Percentiles rank a stretch among this genome's conserved stretches.
These are phyloP conservation scores for Aegypius monachus DNA, from an alignment of 2,113 vertebrate species.

Conservation along the genomic window DNA sequence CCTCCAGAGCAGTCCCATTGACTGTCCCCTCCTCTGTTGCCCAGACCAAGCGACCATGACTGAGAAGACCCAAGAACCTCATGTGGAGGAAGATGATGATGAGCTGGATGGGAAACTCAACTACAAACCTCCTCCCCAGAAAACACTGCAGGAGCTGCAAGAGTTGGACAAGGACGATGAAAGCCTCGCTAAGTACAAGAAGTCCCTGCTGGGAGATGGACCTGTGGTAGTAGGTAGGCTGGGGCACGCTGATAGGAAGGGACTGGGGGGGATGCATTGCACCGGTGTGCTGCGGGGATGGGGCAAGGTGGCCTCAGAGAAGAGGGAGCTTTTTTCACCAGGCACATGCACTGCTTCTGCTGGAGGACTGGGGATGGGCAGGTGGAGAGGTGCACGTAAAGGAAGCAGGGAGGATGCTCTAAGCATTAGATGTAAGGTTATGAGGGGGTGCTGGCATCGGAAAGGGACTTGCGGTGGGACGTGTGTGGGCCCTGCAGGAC, in stretches of 20 bases:
- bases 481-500: background rate
- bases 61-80: slow-evolving; percentile 73
- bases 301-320: background rate
- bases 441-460: fast-evolving
- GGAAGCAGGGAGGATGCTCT: background rate
- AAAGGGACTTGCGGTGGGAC: background rate
- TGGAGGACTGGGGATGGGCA: background rate
- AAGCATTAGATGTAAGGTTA: background rate
- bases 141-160: slow-evolving; percentile 79
- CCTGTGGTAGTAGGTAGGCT: slow-evolving; percentile 77
- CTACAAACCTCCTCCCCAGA: slow-evolving; percentile 83
- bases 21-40: background rate
- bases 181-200: slow-evolving; percentile 81
- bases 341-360: background rate
- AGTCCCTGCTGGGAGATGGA: slow-evolving; percentile 76
- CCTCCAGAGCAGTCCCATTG: background rate
- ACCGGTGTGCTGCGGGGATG: background rate
- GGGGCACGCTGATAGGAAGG: background rate
- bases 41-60: slow-evolving; percentile 68
- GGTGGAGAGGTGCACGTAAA: background rate
- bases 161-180: slow-evolving; percentile 84
- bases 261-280: background rate
- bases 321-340: background rate
- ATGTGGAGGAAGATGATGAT: slow-evolving; percentile 75
- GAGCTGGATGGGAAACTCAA: slow-evolving; percentile 78